Evolutionary conservation across 2,797 vertebrate genomes (phyloP).

Genomic region (Hyperoplus lanceolatus): DNA sequence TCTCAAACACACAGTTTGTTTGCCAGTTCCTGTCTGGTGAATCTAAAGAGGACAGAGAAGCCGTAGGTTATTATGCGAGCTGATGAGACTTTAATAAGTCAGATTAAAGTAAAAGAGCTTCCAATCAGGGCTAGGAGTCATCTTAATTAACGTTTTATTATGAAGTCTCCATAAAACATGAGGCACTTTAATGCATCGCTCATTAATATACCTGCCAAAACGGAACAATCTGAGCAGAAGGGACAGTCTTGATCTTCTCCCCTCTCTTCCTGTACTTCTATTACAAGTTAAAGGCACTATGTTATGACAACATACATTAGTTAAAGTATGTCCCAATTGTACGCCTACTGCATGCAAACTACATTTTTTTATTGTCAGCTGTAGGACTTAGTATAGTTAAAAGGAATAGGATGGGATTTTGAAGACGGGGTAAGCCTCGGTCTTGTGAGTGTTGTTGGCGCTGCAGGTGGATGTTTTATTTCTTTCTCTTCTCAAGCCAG

Average conservation of each 20-base stretch:
- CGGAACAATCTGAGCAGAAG: conserved; percentile 30
- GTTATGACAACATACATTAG: too few relatives aligned
- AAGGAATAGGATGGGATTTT: too few relatives aligned
- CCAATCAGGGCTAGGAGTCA: not conserved
- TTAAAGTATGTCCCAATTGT: too few relatives aligned
- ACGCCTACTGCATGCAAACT: too few relatives aligned
- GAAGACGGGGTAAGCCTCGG: too few relatives aligned
- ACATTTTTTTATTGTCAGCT: too few relatives aligned
- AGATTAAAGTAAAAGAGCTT: conserved; percentile 43
- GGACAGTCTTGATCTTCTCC: not conserved
- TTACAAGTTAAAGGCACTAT: too few relatives aligned
- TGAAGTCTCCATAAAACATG: conserved; percentile 57
- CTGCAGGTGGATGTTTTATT: conserved; percentile 4
- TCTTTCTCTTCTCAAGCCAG: conserved; percentile 12
- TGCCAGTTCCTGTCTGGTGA: not conserved
- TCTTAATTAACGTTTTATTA: conserved; percentile 47
- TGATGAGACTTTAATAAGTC: conserved; percentile 32
- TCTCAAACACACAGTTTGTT: conserved; percentile 1
- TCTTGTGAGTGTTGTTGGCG: conserved; percentile 1
- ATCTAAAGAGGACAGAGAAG: conserved; percentile 9
- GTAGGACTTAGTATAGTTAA: too few relatives aligned
- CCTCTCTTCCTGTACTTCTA: not conserved
- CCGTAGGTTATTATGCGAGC: conserved; percentile 27
- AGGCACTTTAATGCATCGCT: conserved; percentile 35
- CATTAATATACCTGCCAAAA: conserved; percentile 26